Conservation (phyloP, 2,797 vertebrate genomes). For the Vultur gryphus region DNA sequence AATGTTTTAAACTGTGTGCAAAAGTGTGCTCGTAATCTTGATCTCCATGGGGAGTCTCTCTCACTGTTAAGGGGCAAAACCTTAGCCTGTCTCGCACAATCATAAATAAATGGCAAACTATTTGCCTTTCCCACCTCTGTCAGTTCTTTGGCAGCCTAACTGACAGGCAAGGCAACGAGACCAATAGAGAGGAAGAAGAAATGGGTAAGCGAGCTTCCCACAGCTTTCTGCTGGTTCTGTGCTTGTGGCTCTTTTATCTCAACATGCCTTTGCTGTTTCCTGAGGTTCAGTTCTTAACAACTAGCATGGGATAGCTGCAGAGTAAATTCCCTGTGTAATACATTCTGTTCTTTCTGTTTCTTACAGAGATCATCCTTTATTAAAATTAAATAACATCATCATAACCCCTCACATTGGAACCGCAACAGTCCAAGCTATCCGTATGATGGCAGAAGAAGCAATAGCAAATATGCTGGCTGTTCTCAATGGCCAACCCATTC, state of each 20-base stretch:
- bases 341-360: constrained; percentile 14
- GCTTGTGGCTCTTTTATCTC: not conserved
- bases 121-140: not conserved
- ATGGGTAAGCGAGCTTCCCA: not conserved
- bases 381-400: constrained; percentile 74
- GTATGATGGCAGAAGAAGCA: constrained; percentile 72
- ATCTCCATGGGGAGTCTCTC: not conserved
- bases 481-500: constrained; percentile 51
- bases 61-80: not conserved
- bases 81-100: not conserved
- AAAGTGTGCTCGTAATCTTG: not conserved
- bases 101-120: not conserved
- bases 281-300: not conserved
- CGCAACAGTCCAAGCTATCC: constrained; percentile 64
- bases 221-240: not conserved
- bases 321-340: not conserved
- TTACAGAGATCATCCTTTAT: constrained; percentile 77
- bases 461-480: constrained; percentile 75
- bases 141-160: not conserved
- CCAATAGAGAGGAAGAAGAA: not conserved
- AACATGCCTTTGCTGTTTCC: not conserved
- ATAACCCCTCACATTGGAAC: constrained; percentile 80
- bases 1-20: not conserved
- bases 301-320: not conserved
- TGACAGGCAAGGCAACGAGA: not conserved